A percentile compares a stretch with the other conserved stretches of the same genome.
phyloP scores from a whole-genome alignment of 2,888 invertebrate genomes.

The Monopis laevigella region DNA sequence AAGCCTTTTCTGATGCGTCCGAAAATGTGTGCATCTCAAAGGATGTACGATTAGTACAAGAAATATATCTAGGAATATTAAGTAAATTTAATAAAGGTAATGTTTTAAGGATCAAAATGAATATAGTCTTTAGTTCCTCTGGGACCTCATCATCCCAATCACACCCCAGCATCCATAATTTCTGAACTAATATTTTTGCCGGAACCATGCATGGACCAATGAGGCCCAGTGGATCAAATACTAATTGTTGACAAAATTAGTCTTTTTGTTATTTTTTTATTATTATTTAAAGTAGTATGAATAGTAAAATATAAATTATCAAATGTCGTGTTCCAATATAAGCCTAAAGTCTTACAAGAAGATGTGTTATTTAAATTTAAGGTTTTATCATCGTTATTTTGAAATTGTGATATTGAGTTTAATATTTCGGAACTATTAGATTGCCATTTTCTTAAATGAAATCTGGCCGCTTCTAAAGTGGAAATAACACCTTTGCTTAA shows the following conservation, averaged over 20 bases:
- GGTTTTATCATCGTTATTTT: too few relatives aligned
- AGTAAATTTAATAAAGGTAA: constrained; percentile 7
- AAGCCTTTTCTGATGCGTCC: constrained; percentile 15
- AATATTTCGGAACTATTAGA: too few relatives aligned
- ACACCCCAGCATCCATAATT: constrained; percentile 13
- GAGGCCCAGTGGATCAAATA: constrained; percentile 23
- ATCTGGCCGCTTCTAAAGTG: too few relatives aligned
- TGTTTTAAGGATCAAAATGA: not conserved
- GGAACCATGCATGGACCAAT: constrained; percentile 17
- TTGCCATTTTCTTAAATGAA: too few relatives aligned
- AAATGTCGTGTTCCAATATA: not conserved
- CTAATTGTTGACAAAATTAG: constrained; percentile 19
- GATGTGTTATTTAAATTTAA: too few relatives aligned
- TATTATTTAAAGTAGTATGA: too few relatives aligned
- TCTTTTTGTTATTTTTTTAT: constrained; percentile 26
- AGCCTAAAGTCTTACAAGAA: not conserved
- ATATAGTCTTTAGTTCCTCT: not conserved
- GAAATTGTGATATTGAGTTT: too few relatives aligned
- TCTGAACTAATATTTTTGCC: constrained; percentile 11
- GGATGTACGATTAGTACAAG: not conserved
- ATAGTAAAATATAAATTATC: constrained; percentile 1
- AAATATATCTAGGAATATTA: constrained; percentile 7
- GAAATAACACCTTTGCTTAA: too few relatives aligned
- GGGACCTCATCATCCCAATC: constrained; percentile 7
- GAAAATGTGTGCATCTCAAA: constrained; percentile 15